Base-by-base conservation (phyloP, 2,113 vertebrate genomes). In the Sapajus apella region DNA sequence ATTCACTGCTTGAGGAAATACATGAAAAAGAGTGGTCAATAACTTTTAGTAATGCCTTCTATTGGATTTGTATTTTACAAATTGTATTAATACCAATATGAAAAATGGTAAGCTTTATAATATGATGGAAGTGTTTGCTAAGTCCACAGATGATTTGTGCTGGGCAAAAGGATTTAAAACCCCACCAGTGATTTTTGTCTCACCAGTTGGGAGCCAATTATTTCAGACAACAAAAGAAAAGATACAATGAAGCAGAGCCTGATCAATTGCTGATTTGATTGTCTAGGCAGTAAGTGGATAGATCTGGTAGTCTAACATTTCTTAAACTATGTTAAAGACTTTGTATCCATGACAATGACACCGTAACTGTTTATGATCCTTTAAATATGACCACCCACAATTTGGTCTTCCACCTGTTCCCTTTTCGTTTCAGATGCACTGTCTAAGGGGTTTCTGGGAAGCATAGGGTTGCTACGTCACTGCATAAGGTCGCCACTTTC, bases 221-320 rank as follows among this genome's bases (percentile, higher is more conserved):
- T 73, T 64, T 52, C 61, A 86, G 58, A 89, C 70, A 85, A 66
- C 35, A 55, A 70, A 58, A 66, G n/a, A 85, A 95, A 91, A 93
- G n/a, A 18, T 13, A 4, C 32, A 76, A 16, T 43, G 25, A 85
- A 77, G 43, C 64, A 66, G 72, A 70, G 43, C 4, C 86, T 89
- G 56, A 37, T 77, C 70, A 77, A n/a, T 35, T 45, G 18, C n/a
- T 56, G 35, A 5, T 84, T 68, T 27, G 84, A 14, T 35, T 12
- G 0, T 43, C n/a, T 21, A 8, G 27, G 25, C 11, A 30, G 40
- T 43, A 75, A 68, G 27, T 23, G 50, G 50, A 7, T 66, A 50
- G 56, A 16, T 20, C 37, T 2, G 43, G 43, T 16, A 35, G 35
- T 25, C 56, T 68, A 64, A 37, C n/a, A 61, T 50, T 58, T 83